Base-by-base conservation (phyloP, 2,888 invertebrate genomes). In the Ptilodon capucinus region DNA sequence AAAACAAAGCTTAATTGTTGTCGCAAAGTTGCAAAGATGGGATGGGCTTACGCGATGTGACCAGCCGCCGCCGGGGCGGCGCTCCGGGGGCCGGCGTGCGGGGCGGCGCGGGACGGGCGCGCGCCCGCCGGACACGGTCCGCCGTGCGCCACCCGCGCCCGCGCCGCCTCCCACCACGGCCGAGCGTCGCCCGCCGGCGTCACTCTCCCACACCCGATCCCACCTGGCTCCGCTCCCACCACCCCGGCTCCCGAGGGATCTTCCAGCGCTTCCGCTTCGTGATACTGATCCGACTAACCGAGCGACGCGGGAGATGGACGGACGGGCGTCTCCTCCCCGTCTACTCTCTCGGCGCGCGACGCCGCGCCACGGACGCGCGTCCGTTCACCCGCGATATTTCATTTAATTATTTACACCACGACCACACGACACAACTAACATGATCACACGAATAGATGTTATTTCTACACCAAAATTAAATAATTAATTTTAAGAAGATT, bases 41-140 rank as follows among this genome's bases (percentile, higher is more conserved):
- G 93, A 93, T 93, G 93, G 93, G 93, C 93, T 93, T 92, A 92
- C 93, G 93, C 93, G 92, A 93, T 93, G 93, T 92, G 92, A 93
- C 93, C 93, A 93, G 91, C 91, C 92, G 92, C 92, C 91, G 93
- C 92, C 82, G 18, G 71, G 77, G 81, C 78, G 76, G 72, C 79
- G 84, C 83, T 72, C 62, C 48, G 38, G 52, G 73, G 61, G 81
- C 77, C 81, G 65, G 78, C 81, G 88, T 87, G 86, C 82, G 84
- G 72, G 78, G 78, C 61, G 81, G 83, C 86, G 84, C 87, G 88
- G 89, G 86, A 87, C 86, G 71, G 76, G 54, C 53, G 60, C 63
- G 84, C 86, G 84, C 83, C 82, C 84, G 65, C 68, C 75, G 73
- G 68, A 79, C 81, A 42, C 46, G 57, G 78, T 79, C 70, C 76